Evolutionary conservation across 2,888 invertebrate species (phyloP).

Genomic region (Thumatha senex): DNA sequence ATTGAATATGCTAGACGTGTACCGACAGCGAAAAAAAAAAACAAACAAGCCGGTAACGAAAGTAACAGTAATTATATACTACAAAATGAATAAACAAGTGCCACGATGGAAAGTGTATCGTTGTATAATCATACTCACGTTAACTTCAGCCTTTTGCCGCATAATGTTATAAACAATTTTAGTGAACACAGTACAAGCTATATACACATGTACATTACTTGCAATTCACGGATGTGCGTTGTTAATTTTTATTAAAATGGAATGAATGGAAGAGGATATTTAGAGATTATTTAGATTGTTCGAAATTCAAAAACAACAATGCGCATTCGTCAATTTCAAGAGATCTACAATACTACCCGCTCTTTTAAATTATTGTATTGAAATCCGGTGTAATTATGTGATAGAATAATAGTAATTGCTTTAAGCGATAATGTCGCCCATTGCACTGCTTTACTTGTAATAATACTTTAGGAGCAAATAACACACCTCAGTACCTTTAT

Average conservation of each 20-base stretch:
- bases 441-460: too few species aligned
- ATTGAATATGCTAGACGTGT: background rate
- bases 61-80: slow-evolving; percentile 5
- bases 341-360: background rate
- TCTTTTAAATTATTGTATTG: background rate
- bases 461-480: too few species aligned
- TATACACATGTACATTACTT: slow-evolving; percentile 49
- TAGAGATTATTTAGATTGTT: too few species aligned
- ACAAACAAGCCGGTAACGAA: slow-evolving; percentile 8
- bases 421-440: too few species aligned
- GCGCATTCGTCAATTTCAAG: background rate
- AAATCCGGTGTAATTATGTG: slow-evolving; percentile 17
- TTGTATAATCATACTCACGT: slow-evolving; percentile 84
- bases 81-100: slow-evolving; percentile 15
- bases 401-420: too few species aligned
- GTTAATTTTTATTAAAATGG: background rate
- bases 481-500: too few species aligned
- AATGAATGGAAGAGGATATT: too few species aligned
- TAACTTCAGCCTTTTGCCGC: slow-evolving; percentile 88
- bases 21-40: slow-evolving; percentile 6
- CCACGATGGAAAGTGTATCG: slow-evolving; percentile 38
- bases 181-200: slow-evolving; percentile 68
- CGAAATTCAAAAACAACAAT: background rate
- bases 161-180: slow-evolving; percentile 71
- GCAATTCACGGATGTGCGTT: slow-evolving; percentile 1